Conservation (phyloP, 2,797 vertebrate species). For the Myiotriccus ornatus region DNA sequence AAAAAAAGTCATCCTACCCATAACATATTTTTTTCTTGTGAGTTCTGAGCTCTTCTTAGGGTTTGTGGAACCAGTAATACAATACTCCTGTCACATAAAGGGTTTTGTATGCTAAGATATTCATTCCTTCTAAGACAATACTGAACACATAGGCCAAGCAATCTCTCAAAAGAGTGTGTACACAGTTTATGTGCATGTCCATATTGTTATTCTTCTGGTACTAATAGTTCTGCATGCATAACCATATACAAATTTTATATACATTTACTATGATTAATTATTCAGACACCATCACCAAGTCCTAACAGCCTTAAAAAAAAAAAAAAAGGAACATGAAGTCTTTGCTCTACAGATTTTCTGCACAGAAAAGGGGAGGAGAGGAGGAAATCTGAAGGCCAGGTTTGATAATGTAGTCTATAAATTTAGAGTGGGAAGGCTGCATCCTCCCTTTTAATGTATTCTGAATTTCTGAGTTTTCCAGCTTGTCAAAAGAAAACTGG, state of each 20-base stretch:
- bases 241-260: not conserved
- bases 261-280: not conserved
- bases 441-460: constrained; percentile 16
- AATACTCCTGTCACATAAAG: not conserved
- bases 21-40: not conserved
- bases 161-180: not conserved
- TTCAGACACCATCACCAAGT: not conserved
- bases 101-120: not conserved
- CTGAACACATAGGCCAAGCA: not conserved
- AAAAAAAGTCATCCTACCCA: not conserved
- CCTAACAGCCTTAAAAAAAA: not conserved
- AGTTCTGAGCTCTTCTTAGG: not conserved
- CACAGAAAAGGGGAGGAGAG: not conserved
- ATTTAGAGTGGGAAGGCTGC: not conserved
- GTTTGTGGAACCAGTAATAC: not conserved
- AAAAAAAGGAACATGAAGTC: not conserved
- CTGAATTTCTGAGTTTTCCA: not conserved
- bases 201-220: not conserved
- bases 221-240: constrained; percentile 28
- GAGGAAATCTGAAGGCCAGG: constrained; percentile 3
- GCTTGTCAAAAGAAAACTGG: constrained; percentile 37
- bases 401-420: constrained; percentile 19
- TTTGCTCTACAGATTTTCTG: not conserved
- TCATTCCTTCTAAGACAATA: not conserved
- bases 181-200: not conserved